phyloP scores from a whole-genome alignment of 2,888 invertebrate genomes.

The Scaeva pyrastri region DNA sequence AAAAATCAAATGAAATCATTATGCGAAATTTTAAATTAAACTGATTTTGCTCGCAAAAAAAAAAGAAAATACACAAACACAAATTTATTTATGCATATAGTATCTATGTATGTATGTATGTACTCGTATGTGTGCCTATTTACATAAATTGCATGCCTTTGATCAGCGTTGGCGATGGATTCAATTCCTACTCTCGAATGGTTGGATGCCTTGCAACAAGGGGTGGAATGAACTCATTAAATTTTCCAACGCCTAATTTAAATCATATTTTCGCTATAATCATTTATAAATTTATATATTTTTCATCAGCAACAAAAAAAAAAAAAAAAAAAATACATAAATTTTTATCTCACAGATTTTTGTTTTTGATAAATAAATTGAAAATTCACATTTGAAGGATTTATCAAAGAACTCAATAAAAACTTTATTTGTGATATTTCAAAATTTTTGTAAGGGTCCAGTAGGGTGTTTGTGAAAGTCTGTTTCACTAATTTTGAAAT shows the following conservation, averaged over 20 bases:
- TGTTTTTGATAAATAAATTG: neutral
- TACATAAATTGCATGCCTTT: slow-evolving; percentile 33
- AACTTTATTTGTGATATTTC: neutral
- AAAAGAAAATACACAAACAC: neutral
- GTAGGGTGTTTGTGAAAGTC: neutral
- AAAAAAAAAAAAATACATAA: neutral
- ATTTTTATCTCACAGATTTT: slow-evolving; percentile 5
- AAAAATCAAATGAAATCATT: slow-evolving; percentile 10
- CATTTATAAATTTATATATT: slow-evolving; percentile 40
- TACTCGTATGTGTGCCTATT: too few species aligned
- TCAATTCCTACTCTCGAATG: slow-evolving; percentile 36
- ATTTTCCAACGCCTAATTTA: slow-evolving; percentile 55
- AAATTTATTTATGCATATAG: too few species aligned
- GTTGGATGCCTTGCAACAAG: slow-evolving; percentile 61
- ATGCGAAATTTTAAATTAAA: slow-evolving; percentile 23
- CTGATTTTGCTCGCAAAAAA: neutral
- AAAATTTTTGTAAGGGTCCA: neutral
- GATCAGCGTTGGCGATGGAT: slow-evolving; percentile 37
- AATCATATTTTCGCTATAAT: slow-evolving; percentile 51
- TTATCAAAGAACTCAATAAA: slow-evolving; percentile 16
- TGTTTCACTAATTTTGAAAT: too few species aligned
- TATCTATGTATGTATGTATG: too few species aligned
- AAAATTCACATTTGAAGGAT: neutral
- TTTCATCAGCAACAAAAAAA: neutral
- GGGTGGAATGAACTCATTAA: slow-evolving; percentile 72